Evolutionary conservation across 2,888 invertebrate genomes (phyloP).

Genomic region (Lasioglossum leucozonium): DNA sequence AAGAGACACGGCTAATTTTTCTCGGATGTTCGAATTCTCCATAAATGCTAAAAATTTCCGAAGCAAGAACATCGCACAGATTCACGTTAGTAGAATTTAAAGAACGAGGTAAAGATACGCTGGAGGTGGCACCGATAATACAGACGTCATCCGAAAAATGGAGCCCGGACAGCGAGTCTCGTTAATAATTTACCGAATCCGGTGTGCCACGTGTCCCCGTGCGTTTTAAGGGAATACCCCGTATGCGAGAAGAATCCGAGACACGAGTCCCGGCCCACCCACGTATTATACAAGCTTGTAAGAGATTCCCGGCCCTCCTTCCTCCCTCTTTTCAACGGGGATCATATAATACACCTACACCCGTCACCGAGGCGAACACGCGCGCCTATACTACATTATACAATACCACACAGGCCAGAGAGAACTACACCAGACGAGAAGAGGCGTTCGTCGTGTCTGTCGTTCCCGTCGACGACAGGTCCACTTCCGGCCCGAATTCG

Average conservation of each 20-base stretch:
- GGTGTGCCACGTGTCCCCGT: conserved; percentile 64
- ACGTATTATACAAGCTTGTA: conserved; percentile 64
- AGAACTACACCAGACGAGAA: conserved; percentile 49
- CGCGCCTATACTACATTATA: background rate
- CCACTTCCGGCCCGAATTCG: conserved; percentile 77
- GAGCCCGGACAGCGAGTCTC: conserved; percentile 38
- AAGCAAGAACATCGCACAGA: background rate
- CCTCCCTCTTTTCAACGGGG: conserved; percentile 71
- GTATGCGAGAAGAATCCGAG: conserved; percentile 62
- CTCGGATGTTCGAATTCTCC: background rate
- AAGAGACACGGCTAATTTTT: too few species aligned
- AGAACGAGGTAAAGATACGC: background rate
- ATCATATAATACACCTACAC: conserved; percentile 77
- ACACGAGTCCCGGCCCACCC: conserved; percentile 74
- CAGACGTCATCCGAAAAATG: conserved; percentile 53
- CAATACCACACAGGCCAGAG: background rate
- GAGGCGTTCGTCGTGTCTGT: conserved; percentile 74
- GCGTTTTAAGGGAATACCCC: conserved; percentile 56
- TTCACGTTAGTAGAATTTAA: background rate
- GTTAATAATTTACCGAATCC: conserved; percentile 66
- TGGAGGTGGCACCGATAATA: conserved; percentile 24
- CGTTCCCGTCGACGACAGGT: conserved; percentile 77
- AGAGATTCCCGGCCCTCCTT: conserved; percentile 34
- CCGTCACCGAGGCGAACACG: conserved; percentile 50
- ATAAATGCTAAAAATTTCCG: too few species aligned